Base-by-base conservation (phyloP, 2,797 vertebrate genomes). In the Eutrigla gurnardus region DNA sequence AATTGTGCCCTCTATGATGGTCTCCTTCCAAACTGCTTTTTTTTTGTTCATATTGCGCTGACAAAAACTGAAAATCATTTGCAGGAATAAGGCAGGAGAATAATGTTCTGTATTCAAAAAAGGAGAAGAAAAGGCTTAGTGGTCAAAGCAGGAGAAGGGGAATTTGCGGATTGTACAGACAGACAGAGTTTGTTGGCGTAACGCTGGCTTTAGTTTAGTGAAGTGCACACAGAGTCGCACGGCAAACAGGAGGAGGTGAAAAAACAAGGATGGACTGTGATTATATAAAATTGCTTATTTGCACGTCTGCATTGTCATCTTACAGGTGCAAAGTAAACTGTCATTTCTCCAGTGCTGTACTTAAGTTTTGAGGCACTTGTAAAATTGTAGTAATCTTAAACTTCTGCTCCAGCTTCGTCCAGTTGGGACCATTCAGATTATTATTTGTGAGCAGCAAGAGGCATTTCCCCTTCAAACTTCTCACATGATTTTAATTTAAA, bases 51-150 rank as follows among this genome's bases (percentile, higher is more conserved):
- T 47, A 72, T 80, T 67, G 69, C 82, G 37, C 57, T 60, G 70
- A 72, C 49, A 81, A 73, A 86, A 85, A 64, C 74, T 70, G 60
- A 69, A 84, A 81, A 71, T 70, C 32, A 78, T 73, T 78, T 76
- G 50, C 18, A 82, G 71, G 55, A 81, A 65, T 66, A 57, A 75
- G 60, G 47, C 49, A 58, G 54, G 43, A 70, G 59, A 86, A 50
- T 15, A 59, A 54, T 84, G 64, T 80, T 75, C 53, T 74, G 18
- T 59, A 61, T 80, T 83, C n/a, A 40, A 42, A 72, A 58, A 50
- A 15, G 7, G 52, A 33, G n/a, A 45, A 33, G n/a, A 45, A 65
- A 68, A 33, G 46, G 65, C 13, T 75, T 59, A 57, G 46, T 8
- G 10, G 36, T 61, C 52, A 35, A 46, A 67, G 37, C 49, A 66